These are phyloP conservation scores for Vidua chalybeata DNA, from an alignment of 2,113 vertebrate genomes.

Conservation along the genomic window DNA sequence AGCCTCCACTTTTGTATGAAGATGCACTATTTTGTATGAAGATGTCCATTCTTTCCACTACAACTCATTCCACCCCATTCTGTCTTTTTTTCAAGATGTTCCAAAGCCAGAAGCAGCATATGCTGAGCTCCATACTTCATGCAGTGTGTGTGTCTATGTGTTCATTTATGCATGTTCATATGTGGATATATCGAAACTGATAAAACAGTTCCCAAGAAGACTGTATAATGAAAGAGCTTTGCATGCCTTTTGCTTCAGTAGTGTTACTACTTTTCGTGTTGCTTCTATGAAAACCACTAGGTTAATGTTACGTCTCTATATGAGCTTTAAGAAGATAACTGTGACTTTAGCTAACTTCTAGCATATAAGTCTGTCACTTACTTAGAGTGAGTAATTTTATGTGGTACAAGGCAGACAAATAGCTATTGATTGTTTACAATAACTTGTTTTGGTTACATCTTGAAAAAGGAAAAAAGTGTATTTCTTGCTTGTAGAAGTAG, in stretches of 20 bases:
- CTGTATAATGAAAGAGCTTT: not conserved
- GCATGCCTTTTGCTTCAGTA: not conserved
- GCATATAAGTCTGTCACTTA: not conserved
- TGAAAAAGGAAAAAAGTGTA: not conserved
- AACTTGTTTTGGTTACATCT: not conserved
- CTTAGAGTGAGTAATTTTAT: not conserved
- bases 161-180: rapidly evolving
- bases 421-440: not conserved
- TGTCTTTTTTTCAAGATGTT: not conserved
- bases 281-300: not conserved
- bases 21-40: too few species aligned
- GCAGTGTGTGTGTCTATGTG: not conserved
- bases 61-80: not conserved
- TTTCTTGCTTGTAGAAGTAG: not conserved
- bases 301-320: not conserved
- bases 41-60: not conserved
- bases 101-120: not conserved
- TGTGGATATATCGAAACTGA: not conserved
- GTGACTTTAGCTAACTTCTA: not conserved
- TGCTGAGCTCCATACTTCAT: not conserved
- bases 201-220: not conserved
- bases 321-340: not conserved
- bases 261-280: not conserved
- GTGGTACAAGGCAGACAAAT: not conserved
- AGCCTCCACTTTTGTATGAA: not conserved